Conservation (phyloP, 1,140 invertebrate species). For the Bombus terrestris region DNA sequence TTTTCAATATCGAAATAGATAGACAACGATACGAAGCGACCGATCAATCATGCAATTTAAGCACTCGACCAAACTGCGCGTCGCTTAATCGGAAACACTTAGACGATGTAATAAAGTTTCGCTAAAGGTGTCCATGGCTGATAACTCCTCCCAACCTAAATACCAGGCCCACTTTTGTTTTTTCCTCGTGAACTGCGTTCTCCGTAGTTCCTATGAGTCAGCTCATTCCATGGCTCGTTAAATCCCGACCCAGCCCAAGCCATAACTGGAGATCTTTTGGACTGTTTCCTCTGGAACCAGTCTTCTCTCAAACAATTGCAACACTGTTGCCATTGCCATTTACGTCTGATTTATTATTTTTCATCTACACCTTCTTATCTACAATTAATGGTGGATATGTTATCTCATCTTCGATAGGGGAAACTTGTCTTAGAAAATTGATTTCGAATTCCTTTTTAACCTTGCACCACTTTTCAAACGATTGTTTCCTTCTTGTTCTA, state of each 20-base stretch:
- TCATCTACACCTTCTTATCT: not conserved
- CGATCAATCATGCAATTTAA: conserved; percentile 43
- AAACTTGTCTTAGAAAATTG: not conserved
- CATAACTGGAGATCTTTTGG: conserved; percentile 44
- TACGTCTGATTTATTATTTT: not conserved
- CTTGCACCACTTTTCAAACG: too few species aligned
- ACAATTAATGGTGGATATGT: not conserved
- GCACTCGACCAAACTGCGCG: conserved; percentile 13
- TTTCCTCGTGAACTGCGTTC: conserved; percentile 44
- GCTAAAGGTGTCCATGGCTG: conserved; percentile 41
- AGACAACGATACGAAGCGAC: conserved; percentile 28
- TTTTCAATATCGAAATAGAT: conserved; percentile 26
- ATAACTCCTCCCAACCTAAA: conserved; percentile 42
- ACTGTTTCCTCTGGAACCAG: conserved; percentile 46
- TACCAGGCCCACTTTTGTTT: conserved; percentile 41
- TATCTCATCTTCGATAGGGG: not conserved
- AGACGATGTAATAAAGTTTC: conserved; percentile 7
- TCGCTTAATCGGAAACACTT: conserved; percentile 24
- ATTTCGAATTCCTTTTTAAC: too few species aligned
- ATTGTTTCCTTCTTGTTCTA: too few species aligned
- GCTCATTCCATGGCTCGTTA: conserved; percentile 66
- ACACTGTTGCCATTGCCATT: not conserved
- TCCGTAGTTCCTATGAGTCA: conserved; percentile 55
- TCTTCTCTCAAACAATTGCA: conserved; percentile 26
- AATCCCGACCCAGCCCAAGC: conserved; percentile 59